Conservation (phyloP, 2,797 vertebrate genomes). For the Pantherophis alleghaniensis region DNA sequence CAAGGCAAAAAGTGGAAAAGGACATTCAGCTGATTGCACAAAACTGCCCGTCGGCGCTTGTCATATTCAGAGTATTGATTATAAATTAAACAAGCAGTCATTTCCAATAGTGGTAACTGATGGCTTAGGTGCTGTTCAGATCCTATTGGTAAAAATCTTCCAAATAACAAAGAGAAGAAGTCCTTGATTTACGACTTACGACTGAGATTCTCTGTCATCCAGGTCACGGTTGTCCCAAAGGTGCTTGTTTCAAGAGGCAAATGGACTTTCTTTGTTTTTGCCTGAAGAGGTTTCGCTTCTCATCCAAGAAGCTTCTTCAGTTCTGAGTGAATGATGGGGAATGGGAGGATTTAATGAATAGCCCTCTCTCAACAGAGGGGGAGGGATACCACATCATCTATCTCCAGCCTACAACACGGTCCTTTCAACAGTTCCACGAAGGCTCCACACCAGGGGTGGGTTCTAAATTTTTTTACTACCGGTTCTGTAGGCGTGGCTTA, state of each 20-base stretch:
- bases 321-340: not conserved
- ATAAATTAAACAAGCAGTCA: constrained; percentile 4
- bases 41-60: not conserved
- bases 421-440: not conserved
- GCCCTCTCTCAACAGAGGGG: not conserved
- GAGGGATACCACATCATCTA: not conserved
- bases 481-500: no score
- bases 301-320: not conserved
- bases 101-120: not conserved
- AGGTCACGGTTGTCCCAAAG: not conserved
- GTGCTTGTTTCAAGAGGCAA: not conserved
- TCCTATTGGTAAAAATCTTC: not conserved
- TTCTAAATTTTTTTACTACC: no score
- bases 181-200: not conserved
- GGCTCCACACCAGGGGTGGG: not conserved
- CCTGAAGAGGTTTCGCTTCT: not conserved
- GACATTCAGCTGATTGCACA: accelerated
- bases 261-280: not conserved
- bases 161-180: not conserved
- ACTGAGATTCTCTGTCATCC: not conserved
- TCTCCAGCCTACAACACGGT: not conserved
- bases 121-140: not conserved
- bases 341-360: not conserved
- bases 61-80: constrained; percentile 19
- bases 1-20: constrained; percentile 17